Evolutionary conservation across 2,888 invertebrate species (phyloP).

Genomic region (Gryllus longicercus): DNA sequence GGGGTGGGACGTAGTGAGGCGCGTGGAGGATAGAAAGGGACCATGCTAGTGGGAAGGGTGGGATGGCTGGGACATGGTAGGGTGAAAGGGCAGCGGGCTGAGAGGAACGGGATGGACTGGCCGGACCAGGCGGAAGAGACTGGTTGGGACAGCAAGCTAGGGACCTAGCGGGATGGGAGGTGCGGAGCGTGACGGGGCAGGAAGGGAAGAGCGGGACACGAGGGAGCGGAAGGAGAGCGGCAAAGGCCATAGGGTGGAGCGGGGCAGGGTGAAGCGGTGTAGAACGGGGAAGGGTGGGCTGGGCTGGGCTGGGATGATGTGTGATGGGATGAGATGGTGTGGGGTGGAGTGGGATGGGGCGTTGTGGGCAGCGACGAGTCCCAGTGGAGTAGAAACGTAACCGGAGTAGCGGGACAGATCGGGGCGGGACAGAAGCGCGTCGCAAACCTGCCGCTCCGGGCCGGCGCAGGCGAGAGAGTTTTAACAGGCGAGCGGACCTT

Average conservation of each 20-base stretch:
- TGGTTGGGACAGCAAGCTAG: background rate
- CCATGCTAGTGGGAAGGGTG: background rate
- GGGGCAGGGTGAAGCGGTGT: background rate
- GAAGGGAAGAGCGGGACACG: background rate
- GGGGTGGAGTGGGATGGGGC: background rate
- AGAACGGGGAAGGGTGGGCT: background rate
- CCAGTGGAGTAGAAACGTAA: background rate
- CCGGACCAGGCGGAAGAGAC: background rate
- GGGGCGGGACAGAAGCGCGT: background rate
- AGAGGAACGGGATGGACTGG: background rate
- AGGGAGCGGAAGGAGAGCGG: background rate
- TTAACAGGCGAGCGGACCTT: background rate
- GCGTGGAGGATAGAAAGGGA: background rate
- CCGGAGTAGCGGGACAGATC: background rate
- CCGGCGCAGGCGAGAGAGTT: background rate
- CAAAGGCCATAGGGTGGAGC: background rate
- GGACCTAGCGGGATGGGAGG: background rate
- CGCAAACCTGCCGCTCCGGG: background rate
- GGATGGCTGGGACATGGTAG: background rate
- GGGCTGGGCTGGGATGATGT: background rate
- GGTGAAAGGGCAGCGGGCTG: background rate
- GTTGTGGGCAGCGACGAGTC: background rate
- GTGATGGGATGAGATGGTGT: background rate
- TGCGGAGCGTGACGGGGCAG: no score
- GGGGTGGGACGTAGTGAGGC: background rate